A percentile compares a stretch with the other conserved stretches of the same genome.
Conservation (phyloP, 2,113 vertebrate species). For the Antechinus flavipes region DNA sequence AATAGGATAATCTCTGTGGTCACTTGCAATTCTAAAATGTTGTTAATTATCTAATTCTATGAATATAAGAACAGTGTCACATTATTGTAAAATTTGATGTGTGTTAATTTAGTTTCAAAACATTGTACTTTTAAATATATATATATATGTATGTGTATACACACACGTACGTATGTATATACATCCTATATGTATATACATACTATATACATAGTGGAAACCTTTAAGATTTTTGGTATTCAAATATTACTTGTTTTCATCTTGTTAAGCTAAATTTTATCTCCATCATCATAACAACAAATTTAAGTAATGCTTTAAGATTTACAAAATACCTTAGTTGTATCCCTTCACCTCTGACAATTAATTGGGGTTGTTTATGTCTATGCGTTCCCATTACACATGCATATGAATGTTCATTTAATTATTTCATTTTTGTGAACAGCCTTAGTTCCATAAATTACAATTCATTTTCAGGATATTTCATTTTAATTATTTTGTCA, state of each 20-base stretch:
- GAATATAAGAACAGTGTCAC: not conserved
- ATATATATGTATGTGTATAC: not conserved
- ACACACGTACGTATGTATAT: too few relatives aligned
- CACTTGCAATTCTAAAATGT: not conserved
- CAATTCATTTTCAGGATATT: conserved; percentile 5
- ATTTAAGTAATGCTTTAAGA: not conserved
- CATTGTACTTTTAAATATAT: not conserved
- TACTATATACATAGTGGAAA: not conserved
- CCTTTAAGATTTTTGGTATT: not conserved
- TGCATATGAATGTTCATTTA: conserved; percentile 46
- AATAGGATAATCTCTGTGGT: not conserved
- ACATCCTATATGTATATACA: not conserved
- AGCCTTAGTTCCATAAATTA: conserved; percentile 27
- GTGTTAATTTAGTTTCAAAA: not conserved
- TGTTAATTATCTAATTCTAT: not conserved
- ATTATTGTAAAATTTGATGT: not conserved
- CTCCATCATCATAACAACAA: not conserved
- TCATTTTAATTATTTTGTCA: conserved; percentile 39
- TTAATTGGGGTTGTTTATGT: conserved; percentile 38
- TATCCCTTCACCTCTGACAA: conserved; percentile 29
- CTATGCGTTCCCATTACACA: not conserved
- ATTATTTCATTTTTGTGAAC: conserved; percentile 46
- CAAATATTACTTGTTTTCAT: not conserved
- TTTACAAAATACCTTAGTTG: conserved; percentile 1
- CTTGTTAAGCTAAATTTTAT: not conserved